These are phyloP conservation scores for Arctopsyche grandis DNA, from an alignment of 1,140 invertebrate genomes.

Conservation along the genomic window DNA sequence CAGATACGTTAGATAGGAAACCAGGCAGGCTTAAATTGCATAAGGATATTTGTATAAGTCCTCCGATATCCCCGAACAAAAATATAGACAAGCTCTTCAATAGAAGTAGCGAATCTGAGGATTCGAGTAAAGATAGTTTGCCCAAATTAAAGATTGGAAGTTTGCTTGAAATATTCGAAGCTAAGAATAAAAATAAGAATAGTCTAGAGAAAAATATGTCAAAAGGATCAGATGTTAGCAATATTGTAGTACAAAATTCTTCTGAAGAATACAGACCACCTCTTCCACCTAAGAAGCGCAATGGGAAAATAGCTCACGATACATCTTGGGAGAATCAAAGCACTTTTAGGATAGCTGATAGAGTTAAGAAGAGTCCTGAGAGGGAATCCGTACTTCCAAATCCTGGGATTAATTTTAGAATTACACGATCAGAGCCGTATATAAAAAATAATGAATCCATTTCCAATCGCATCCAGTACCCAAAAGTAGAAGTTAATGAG, in stretches of 20 bases:
- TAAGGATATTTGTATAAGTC: slow-evolving; percentile 41
- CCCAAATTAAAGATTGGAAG: slow-evolving; percentile 70
- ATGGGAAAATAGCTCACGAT: slow-evolving; percentile 21
- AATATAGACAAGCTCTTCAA: slow-evolving; percentile 67
- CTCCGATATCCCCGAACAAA: slow-evolving; percentile 52
- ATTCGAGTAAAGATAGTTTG: slow-evolving; percentile 55
- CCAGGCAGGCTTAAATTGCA: slow-evolving; percentile 61
- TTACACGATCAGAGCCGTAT: slow-evolving; percentile 51
- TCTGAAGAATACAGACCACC: slow-evolving; percentile 59
- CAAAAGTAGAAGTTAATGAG: not conserved
- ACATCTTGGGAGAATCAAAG: slow-evolving; percentile 10
- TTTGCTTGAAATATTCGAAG: slow-evolving; percentile 81
- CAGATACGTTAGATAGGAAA: slow-evolving; percentile 84
- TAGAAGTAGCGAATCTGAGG: slow-evolving; percentile 52
- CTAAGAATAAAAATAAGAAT: slow-evolving; percentile 63
- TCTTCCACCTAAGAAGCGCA: slow-evolving; percentile 70
- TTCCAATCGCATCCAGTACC: not conserved
- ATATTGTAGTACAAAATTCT: not conserved
- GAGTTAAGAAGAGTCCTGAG: not conserved
- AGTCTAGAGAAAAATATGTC: not conserved
- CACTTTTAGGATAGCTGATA: not conserved
- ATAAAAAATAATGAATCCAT: not conserved
- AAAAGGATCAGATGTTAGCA: slow-evolving; percentile 12
- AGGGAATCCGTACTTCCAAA: not conserved
- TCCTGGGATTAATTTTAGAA: slow-evolving; percentile 45